phyloP scores from a whole-genome alignment of 2,797 vertebrate genomes.

The Percopsis omiscomaycus region DNA sequence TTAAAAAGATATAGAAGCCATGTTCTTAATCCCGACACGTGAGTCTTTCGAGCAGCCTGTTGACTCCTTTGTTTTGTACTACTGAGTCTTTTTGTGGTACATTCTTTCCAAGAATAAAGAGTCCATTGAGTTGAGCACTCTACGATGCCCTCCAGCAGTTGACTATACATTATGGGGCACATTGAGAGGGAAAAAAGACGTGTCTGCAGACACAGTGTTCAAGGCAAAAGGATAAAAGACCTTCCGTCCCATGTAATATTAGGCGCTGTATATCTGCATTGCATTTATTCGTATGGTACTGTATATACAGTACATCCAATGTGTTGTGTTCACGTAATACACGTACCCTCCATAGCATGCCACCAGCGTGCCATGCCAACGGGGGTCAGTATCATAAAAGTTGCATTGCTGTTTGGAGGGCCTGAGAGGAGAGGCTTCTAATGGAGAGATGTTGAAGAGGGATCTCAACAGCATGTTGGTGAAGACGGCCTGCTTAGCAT shows the following conservation, averaged over 20 bases:
- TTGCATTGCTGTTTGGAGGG: slow-evolving; percentile 57
- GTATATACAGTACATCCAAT: slow-evolving; percentile 17
- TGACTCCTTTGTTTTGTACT: neutral
- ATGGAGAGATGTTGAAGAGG: slow-evolving; percentile 62
- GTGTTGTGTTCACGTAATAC: slow-evolving; percentile 37
- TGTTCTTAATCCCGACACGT: neutral
- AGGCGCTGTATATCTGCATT: slow-evolving; percentile 1
- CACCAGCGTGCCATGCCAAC: slow-evolving; percentile 57
- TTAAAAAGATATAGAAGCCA: neutral
- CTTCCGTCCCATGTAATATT: slow-evolving; percentile 37
- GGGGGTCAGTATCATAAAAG: slow-evolving; percentile 63
- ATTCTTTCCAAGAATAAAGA: slow-evolving; percentile 12
- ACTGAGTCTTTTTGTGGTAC: slow-evolving; percentile 4
- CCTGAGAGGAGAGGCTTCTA: slow-evolving; percentile 53
- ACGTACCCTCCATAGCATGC: slow-evolving; percentile 38
- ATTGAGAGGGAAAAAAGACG: neutral
- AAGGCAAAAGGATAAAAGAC: slow-evolving; percentile 14
- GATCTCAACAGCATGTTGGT: slow-evolving; percentile 60
- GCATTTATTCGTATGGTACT: slow-evolving; percentile 16
- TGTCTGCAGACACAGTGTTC: neutral
- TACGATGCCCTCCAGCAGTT: neutral
- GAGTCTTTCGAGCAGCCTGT: neutral
- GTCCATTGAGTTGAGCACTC: slow-evolving; percentile 9
- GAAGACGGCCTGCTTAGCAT: slow-evolving; percentile 66
- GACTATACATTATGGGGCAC: slow-evolving; percentile 13